Evolutionary conservation across 2,797 vertebrate genomes (phyloP).

Genomic region (Falco naumanni): DNA sequence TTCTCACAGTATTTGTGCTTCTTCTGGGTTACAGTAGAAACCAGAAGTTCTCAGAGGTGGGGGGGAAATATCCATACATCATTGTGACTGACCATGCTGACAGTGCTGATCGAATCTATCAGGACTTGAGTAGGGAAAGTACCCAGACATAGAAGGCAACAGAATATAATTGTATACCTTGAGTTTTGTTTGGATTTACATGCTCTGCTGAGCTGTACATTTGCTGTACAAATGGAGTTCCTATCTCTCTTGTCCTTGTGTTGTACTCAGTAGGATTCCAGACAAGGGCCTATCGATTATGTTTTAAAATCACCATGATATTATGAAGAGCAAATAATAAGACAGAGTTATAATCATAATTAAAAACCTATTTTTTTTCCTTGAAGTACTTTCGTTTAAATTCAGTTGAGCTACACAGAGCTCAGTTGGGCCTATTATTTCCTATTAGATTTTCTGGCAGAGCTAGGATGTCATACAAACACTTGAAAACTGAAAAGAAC

Average conservation of each 20-base stretch:
- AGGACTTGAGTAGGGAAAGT: neutral
- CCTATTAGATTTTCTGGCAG: neutral
- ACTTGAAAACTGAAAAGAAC: conserved; percentile 17
- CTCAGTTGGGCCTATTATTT: neutral
- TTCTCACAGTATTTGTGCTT: neutral
- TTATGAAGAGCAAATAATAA: conserved; percentile 10
- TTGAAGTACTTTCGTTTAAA: neutral
- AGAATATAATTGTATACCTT: neutral
- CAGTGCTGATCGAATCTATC: neutral
- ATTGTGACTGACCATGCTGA: neutral
- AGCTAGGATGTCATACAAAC: neutral
- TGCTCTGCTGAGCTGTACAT: neutral
- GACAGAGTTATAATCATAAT: neutral
- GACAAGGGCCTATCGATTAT: neutral
- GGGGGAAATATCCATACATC: neutral
- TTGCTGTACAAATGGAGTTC: neutral
- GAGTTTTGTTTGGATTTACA: neutral
- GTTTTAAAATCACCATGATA: conserved; percentile 22
- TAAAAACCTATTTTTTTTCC: neutral
- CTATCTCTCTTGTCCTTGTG: neutral
- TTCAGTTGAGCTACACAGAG: neutral
- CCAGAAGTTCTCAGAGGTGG: neutral
- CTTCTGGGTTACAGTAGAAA: neutral
- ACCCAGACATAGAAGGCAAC: neutral
- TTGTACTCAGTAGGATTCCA: neutral